Evolutionary conservation across 37 sponge, comb jelly and placozoan species (phyloP).

Genomic region (Halisarca cf. caerulea): DNA sequence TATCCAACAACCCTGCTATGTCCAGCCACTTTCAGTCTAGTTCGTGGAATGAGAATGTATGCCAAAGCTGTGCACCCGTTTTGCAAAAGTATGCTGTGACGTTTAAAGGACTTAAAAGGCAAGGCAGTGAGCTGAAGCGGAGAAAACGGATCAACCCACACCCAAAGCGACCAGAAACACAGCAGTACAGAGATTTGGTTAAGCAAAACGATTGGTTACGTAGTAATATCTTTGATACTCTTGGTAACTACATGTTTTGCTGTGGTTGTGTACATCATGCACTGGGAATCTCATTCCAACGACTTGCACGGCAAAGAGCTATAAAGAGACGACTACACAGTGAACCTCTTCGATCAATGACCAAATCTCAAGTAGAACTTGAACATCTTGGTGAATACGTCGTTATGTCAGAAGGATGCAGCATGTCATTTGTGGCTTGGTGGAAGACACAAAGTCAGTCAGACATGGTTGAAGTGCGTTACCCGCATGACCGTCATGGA

Average conservation of each 20-base stretch:
- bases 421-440: background rate
- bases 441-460: background rate
- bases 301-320: slow-evolving; percentile 27
- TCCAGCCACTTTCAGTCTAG: background rate
- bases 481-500: slow-evolving; percentile 8
- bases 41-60: background rate
- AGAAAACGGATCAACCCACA: slow-evolving; percentile 16
- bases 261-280: background rate
- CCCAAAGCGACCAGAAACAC: slow-evolving; percentile 1
- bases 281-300: slow-evolving; percentile 18
- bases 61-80: background rate
- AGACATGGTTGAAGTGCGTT: background rate
- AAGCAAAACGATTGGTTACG: slow-evolving; percentile 37
- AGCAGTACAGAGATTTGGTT: slow-evolving; percentile 27
- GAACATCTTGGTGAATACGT: slow-evolving; percentile 16
- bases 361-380: slow-evolving; percentile 9
- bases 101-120: background rate
- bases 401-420: background rate
- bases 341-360: slow-evolving; percentile 9
- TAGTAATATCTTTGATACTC: slow-evolving; percentile 17
- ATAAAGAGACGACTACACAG: slow-evolving; percentile 8
- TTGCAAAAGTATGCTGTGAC: background rate
- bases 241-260: slow-evolving; percentile 45
- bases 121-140: slow-evolving; percentile 28
- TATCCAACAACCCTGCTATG: background rate